Percentiles rank a stretch among this genome's conserved stretches.
These are phyloP conservation scores for Macquaria ambigua DNA, from an alignment of 2,113 vertebrate genomes.

Conservation along the genomic window DNA sequence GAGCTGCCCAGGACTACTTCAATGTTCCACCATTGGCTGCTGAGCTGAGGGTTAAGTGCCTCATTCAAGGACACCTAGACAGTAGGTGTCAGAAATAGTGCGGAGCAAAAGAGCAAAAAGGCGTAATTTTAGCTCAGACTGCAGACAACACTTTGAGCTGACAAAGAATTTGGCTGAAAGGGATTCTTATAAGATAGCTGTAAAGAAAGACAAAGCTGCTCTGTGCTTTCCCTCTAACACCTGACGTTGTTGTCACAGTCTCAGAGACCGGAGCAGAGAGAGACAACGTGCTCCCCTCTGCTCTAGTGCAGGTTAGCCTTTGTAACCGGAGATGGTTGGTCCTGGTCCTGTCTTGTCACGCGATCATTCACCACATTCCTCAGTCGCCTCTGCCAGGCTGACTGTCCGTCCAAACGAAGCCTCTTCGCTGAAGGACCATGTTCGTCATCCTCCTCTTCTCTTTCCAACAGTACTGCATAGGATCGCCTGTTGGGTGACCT, in stretches of 20 bases:
- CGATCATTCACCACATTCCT: conserved; percentile 41
- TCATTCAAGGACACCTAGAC: conserved; percentile 20
- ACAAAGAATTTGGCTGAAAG: background rate
- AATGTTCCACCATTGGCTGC: background rate
- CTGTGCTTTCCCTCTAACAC: background rate
- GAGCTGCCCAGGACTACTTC: background rate
- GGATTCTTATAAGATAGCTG: background rate
- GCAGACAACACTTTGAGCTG: background rate
- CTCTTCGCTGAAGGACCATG: conserved; percentile 35
- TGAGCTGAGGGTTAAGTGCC: background rate
- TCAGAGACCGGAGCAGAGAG: conserved; percentile 9
- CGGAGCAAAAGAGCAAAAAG: background rate
- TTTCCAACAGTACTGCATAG: background rate
- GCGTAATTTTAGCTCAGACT: background rate
- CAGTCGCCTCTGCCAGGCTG: conserved; percentile 39
- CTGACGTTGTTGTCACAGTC: background rate
- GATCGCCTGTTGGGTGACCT: background rate
- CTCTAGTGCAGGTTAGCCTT: conserved; percentile 4
- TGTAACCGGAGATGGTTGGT: background rate
- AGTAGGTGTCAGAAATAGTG: background rate
- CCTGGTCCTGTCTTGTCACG: background rate
- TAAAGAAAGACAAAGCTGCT: conserved; percentile 8
- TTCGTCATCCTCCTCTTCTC: conserved; percentile 19
- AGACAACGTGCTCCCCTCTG: background rate
- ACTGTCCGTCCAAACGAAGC: conserved; percentile 10